A percentile compares a stretch with the other conserved stretches of the same genome.
Evolutionary conservation across 2,113 vertebrate species (phyloP).

Genomic region (Proteles cristata): DNA sequence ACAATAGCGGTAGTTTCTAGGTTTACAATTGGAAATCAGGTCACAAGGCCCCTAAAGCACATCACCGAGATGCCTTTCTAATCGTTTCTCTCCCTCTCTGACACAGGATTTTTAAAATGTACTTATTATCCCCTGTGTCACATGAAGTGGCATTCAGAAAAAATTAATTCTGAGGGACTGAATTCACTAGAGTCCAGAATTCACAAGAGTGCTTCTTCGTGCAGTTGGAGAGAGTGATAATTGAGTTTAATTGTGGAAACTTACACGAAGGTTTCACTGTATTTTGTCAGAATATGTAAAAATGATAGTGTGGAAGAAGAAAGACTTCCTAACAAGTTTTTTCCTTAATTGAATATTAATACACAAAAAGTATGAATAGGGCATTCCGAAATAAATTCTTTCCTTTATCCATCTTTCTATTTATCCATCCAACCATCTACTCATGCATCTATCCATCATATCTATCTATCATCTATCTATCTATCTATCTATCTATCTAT

Average conservation of each 20-base stretch:
- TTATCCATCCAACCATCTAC: background rate
- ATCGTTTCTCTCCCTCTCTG: background rate
- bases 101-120: background rate
- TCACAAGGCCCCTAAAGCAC: slow-evolving; percentile 32
- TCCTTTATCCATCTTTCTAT: background rate
- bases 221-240: background rate
- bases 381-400: background rate
- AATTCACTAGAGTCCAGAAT: background rate
- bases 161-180: background rate
- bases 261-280: fast-evolving
- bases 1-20: background rate
- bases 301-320: background rate
- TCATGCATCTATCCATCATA: too few species aligned
- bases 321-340: background rate
- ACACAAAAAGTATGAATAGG: background rate
- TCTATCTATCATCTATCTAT: too few species aligned
- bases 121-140: background rate
- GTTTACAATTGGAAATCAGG: slow-evolving; percentile 52
- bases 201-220: background rate
- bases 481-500: background rate
- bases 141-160: background rate
- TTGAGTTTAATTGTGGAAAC: background rate
- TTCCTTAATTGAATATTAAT: background rate
- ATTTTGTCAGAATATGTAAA: background rate
- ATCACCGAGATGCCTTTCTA: fast-evolving